Evolutionary conservation across 2,888 invertebrate species (phyloP).

Genomic region (Coelinius sp.): DNA sequence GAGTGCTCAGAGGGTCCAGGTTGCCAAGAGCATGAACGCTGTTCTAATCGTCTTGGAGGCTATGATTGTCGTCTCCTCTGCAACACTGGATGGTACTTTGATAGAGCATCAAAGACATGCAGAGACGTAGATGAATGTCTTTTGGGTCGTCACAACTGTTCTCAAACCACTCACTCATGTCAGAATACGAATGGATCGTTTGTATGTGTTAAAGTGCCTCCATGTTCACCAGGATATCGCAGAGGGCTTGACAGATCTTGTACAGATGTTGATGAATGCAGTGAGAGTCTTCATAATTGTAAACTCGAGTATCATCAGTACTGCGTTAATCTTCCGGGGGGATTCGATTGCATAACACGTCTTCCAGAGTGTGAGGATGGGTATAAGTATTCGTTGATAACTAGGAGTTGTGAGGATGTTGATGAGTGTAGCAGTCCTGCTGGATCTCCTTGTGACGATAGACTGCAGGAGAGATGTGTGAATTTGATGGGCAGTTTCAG

Average conservation of each 20-base stretch:
- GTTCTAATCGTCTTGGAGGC: conserved; percentile 71
- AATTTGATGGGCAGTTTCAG: conserved; percentile 73
- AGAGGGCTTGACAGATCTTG: conserved; percentile 72
- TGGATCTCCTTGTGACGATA: conserved; percentile 62
- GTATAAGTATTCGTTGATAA: conserved; percentile 58
- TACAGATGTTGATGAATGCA: conserved; percentile 81
- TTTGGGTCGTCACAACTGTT: conserved; percentile 72
- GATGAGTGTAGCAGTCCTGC: conserved; percentile 72
- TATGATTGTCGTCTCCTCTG: conserved; percentile 69
- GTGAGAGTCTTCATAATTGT: conserved; percentile 70
- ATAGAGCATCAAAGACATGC: conserved; percentile 55
- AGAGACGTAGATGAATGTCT: conserved; percentile 75
- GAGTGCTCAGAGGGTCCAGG: conserved; percentile 72
- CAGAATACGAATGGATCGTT: conserved; percentile 62
- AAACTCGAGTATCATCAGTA: conserved; percentile 57
- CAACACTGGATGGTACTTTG: conserved; percentile 61
- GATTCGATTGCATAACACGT: conserved; percentile 69
- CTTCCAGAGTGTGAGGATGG: conserved; percentile 60
- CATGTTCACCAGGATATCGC: conserved; percentile 57
- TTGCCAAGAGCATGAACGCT: conserved; percentile 67
- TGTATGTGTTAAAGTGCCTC: conserved; percentile 53
- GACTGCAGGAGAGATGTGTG: conserved; percentile 70
- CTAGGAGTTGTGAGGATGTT: conserved; percentile 70
- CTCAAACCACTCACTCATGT: conserved; percentile 54
- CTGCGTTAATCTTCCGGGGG: conserved; percentile 72